These are phyloP conservation scores for Liasis olivaceus DNA, from an alignment of 2,797 vertebrate species.

Conservation along the genomic window DNA sequence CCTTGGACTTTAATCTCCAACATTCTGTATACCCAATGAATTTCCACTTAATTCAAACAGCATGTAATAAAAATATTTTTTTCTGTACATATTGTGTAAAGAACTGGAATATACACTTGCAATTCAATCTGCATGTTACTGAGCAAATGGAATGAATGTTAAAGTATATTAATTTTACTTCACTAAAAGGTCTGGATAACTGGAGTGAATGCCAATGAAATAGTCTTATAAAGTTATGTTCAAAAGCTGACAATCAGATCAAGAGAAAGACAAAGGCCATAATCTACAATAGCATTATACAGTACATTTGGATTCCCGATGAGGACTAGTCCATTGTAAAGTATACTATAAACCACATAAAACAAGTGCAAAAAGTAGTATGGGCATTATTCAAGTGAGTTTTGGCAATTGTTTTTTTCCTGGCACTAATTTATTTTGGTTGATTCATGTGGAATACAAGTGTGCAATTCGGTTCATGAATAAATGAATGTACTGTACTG, in stretches of 20 bases:
- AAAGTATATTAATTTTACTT: constrained; percentile 14
- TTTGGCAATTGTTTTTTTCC: not conserved
- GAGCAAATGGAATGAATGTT: constrained; percentile 35
- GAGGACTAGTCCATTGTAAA: not conserved
- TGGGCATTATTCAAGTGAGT: not conserved
- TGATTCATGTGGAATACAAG: not conserved
- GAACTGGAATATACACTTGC: constrained; percentile 18
- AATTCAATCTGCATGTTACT: constrained; percentile 21
- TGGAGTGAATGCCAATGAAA: not conserved
- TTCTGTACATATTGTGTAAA: constrained; percentile 6
- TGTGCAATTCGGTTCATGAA: not conserved
- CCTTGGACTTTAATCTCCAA: constrained; percentile 4
- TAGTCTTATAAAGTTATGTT: not conserved
- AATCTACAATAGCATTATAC: not conserved
- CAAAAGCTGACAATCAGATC: not conserved
- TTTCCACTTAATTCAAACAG: constrained; percentile 34
- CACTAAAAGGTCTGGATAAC: not conserved
- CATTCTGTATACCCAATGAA: constrained; percentile 20
- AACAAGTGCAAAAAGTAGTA: not conserved
- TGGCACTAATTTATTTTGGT: not conserved
- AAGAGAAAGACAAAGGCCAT: not conserved
- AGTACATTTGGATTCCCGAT: too few relatives aligned
- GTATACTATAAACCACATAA: not conserved
- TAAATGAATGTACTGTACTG: not conserved
- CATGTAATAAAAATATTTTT: constrained; percentile 30